These are phyloP conservation scores for Pithys albifrons DNA, from an alignment of 2,113 vertebrate genomes.

Conservation along the genomic window DNA sequence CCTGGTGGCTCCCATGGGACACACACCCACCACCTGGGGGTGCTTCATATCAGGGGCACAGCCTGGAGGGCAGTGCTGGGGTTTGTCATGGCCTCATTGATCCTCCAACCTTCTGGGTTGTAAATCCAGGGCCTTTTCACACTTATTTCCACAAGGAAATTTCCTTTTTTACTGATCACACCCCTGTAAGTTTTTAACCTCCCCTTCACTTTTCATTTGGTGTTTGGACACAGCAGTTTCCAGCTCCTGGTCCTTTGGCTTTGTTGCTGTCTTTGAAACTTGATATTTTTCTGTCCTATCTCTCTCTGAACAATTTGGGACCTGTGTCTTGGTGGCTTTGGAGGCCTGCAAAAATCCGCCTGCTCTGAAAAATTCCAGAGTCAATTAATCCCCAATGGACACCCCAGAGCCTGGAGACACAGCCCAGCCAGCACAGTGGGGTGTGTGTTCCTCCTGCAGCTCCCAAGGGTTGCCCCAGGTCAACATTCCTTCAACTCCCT, in stretches of 20 bases:
- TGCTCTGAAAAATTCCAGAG: too few species aligned
- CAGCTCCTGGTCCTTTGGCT: neutral
- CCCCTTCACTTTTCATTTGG: neutral
- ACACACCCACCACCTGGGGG: neutral
- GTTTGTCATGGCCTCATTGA: neutral
- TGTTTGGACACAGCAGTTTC: neutral
- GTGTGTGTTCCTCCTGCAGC: too few species aligned
- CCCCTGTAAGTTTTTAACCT: neutral
- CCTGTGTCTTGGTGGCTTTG: neutral
- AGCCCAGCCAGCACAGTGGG: too few species aligned
- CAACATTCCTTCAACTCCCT: too few species aligned
- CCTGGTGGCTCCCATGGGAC: neutral
- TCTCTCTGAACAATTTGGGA: neutral
- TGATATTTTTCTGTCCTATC: neutral
- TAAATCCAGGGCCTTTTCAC: constrained; percentile 5
- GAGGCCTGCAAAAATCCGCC: neutral
- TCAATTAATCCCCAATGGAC: too few species aligned
- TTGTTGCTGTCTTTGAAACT: constrained; percentile 10
- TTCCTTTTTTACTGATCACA: constrained; percentile 17
- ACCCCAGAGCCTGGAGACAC: too few species aligned
- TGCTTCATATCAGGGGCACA: neutral
- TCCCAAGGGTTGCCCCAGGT: too few species aligned
- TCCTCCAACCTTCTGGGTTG: neutral
- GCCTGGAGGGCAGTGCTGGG: neutral
- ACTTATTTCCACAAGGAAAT: constrained; percentile 36